Evolutionary conservation across 2,113 vertebrate genomes (phyloP).

Genomic region (Plotosus lineatus): DNA sequence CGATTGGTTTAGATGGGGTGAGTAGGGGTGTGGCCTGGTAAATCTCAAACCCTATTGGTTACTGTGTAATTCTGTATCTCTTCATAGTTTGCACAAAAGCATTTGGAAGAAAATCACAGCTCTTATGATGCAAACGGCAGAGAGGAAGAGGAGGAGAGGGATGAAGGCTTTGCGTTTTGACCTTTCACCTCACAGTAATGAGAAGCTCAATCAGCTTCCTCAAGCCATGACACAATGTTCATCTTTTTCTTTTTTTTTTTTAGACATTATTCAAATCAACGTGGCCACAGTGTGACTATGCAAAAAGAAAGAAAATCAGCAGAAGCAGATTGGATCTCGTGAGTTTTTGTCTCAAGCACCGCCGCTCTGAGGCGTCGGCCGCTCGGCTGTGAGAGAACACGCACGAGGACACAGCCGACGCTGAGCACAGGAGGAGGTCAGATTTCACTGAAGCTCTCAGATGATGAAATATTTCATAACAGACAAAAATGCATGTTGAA

Average conservation of each 20-base stretch:
- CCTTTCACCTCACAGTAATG: not conserved
- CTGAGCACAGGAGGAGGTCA: not conserved
- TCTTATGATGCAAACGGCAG: not conserved
- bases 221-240: not conserved
- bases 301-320: constrained; percentile 31
- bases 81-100: not conserved
- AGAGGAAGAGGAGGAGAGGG: not conserved
- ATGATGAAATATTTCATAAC: not conserved
- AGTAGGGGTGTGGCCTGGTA: not conserved
- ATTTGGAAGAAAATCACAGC: not conserved
- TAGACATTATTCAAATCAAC: constrained; percentile 53
- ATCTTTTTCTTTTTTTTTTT: constrained; percentile 26
- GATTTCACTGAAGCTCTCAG: not conserved
- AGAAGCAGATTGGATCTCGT: constrained; percentile 45
- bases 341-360: constrained; percentile 49
- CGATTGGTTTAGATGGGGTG: not conserved
- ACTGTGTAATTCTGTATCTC: not conserved
- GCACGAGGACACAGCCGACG: not conserved
- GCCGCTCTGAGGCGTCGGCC: constrained; percentile 45
- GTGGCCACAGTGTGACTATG: constrained; percentile 47
- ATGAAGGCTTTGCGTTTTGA: not conserved
- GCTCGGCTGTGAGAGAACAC: constrained; percentile 24
- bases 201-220: not conserved
- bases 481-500: not conserved
- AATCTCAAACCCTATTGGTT: not conserved